These are phyloP conservation scores for Rhinopomastus cyanomelas DNA, from an alignment of 2,113 vertebrate genomes.

Conservation along the genomic window DNA sequence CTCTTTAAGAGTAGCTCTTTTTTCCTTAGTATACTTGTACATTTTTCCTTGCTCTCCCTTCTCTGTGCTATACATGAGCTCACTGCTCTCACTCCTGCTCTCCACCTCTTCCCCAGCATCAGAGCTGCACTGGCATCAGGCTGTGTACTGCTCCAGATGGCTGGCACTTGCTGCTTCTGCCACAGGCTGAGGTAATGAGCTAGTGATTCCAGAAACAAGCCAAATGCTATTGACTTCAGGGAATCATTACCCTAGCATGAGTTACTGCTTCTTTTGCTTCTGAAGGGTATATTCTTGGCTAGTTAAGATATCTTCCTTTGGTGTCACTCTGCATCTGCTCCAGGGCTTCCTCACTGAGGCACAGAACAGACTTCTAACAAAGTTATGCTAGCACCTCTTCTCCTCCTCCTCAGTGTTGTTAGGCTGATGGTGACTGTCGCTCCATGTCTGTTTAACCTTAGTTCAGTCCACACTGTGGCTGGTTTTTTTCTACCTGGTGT, in stretches of 20 bases:
- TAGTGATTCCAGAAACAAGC: slow-evolving; percentile 2
- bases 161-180: slow-evolving; percentile 43
- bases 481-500: not conserved
- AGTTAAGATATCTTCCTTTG: not conserved
- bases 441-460: not conserved
- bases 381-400: not conserved
- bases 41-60: not conserved
- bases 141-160: slow-evolving; percentile 49
- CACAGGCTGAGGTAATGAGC: not conserved
- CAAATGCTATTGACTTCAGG: not conserved
- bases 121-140: not conserved
- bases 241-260: not conserved
- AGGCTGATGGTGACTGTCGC: not conserved
- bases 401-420: not conserved
- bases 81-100: not conserved
- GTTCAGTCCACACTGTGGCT: not conserved
- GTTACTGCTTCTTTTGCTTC: not conserved
- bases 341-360: not conserved
- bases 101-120: not conserved
- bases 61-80: not conserved
- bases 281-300: not conserved
- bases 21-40: not conserved
- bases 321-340: not conserved
- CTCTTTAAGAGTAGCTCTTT: not conserved
- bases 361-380: not conserved